These are phyloP conservation scores for Eurypyga helias DNA, from an alignment of 2,113 vertebrate species.

Conservation along the genomic window DNA sequence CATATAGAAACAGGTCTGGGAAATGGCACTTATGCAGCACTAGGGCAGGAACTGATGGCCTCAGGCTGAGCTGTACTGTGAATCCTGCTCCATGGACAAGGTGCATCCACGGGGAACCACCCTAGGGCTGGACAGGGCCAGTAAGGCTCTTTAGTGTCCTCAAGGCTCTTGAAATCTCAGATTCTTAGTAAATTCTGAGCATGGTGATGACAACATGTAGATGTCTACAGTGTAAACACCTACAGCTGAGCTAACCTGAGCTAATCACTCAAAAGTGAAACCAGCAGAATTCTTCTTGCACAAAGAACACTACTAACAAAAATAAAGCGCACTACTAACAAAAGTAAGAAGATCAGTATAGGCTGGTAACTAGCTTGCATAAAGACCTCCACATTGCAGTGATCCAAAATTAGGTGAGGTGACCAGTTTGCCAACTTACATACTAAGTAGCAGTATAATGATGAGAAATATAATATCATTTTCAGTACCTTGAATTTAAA, in stretches of 20 bases:
- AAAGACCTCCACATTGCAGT: background rate
- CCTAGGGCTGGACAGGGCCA: background rate
- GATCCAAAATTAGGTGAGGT: background rate
- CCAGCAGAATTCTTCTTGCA: background rate
- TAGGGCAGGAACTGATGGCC: background rate
- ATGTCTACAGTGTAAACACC: background rate
- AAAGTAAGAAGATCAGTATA: background rate
- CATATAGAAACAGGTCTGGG: background rate
- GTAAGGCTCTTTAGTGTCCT: background rate
- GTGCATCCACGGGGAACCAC: background rate
- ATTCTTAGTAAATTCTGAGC: background rate
- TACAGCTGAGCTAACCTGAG: background rate
- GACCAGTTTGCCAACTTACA: background rate
- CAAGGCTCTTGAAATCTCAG: background rate
- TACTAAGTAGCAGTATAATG: background rate
- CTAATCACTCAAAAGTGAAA: rapidly evolving
- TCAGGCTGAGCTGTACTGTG: background rate
- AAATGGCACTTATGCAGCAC: background rate
- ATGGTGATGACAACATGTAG: background rate
- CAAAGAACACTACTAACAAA: background rate
- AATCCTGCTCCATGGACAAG: background rate
- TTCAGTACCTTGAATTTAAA: background rate
- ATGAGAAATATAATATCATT: background rate
- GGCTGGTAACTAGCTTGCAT: background rate
- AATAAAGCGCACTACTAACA: background rate